phyloP scores from a whole-genome alignment of 2,797 vertebrate genomes.

The Sebastes taczanowskii region DNA sequence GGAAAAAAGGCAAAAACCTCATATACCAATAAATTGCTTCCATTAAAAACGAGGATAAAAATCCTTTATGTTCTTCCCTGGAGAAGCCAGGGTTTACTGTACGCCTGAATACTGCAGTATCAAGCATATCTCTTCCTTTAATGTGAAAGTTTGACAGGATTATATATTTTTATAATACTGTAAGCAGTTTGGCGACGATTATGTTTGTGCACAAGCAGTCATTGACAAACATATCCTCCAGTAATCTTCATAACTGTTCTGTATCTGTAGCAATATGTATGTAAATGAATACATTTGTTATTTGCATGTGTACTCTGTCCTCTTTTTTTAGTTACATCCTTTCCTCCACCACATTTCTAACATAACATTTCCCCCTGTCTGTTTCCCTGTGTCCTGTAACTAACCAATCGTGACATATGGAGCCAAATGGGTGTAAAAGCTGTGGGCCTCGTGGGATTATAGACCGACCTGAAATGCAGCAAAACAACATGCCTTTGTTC shows the following conservation, averaged over 20 bases:
- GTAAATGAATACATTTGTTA: background rate
- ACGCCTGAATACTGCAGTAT: background rate
- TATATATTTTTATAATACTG: background rate
- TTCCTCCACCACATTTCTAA: background rate
- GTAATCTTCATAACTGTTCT: background rate
- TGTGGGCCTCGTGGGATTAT: slow-evolving; percentile 6
- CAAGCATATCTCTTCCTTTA: background rate
- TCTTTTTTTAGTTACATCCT: background rate
- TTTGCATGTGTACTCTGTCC: background rate
- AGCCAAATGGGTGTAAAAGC: slow-evolving; percentile 27
- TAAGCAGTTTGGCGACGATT: background rate
- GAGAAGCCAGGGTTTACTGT: background rate
- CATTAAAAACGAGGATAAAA: background rate
- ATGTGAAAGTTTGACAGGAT: background rate
- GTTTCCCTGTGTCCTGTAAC: background rate
- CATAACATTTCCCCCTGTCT: background rate
- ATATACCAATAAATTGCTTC: background rate
- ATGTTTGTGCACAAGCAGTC: background rate
- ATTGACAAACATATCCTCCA: background rate
- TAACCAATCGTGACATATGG: slow-evolving; percentile 41
- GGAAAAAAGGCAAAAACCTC: background rate
- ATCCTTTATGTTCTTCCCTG: background rate
- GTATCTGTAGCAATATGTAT: background rate
- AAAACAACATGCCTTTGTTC: slow-evolving; percentile 6
- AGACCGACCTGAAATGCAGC: slow-evolving; percentile 8